Conservation (phyloP, 2,113 vertebrate genomes). For the Rhinichthys klamathensis region DNA sequence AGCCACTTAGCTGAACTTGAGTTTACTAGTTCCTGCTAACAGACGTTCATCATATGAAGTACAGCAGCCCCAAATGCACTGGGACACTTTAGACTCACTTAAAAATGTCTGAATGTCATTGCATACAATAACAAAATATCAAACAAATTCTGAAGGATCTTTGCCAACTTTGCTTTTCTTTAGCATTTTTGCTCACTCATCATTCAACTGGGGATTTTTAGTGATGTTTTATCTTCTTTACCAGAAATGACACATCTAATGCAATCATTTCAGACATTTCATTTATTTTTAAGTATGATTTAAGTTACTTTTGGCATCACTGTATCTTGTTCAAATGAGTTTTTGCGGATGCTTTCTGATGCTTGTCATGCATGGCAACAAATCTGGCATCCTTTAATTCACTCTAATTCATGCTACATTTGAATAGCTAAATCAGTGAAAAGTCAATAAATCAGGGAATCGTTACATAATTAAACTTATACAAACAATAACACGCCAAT, state of each 20-base stretch:
- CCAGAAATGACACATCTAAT: not conserved
- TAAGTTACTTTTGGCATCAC: not conserved
- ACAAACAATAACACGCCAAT: not conserved
- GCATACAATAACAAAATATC: not conserved
- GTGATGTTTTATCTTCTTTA: not conserved
- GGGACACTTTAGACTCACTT: not conserved
- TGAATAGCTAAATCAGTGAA: not conserved
- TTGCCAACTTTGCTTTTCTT: not conserved
- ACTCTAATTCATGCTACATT: not conserved
- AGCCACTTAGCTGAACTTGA: constrained; percentile 25
- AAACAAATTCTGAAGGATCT: not conserved
- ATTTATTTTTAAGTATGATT: not conserved
- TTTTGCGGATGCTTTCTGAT: not conserved
- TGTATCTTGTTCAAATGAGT: not conserved
- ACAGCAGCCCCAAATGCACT: not conserved
- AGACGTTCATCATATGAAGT: not conserved
- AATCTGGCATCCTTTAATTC: not conserved
- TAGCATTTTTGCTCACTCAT: not conserved
- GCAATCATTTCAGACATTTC: not conserved
- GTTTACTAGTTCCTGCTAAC: not conserved
- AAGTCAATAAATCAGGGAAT: not conserved
- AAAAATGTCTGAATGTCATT: not conserved
- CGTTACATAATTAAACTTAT: not conserved
- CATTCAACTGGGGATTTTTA: not conserved
- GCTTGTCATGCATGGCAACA: not conserved